Base-by-base conservation (phyloP, 1,140 invertebrate species). In the Pseudoatta argentina region DNA sequence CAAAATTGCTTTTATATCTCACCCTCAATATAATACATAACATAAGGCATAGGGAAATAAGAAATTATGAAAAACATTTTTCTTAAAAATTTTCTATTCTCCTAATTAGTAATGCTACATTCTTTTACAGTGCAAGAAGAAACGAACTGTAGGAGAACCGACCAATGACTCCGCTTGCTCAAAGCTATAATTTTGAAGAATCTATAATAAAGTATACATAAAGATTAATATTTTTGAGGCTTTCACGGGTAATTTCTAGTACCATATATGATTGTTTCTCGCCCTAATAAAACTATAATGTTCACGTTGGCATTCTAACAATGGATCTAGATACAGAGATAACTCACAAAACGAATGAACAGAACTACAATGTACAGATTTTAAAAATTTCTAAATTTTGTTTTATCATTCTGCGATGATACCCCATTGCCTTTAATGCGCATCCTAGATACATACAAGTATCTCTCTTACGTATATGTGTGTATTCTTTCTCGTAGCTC, bases 1-100 rank as follows among this genome's bases (percentile, higher is more conserved):
- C 87, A 72, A 89, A 89, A 89, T 89, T 88, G 72, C 86, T 88
- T 88, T 78, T 88, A 83, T 83, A 83, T 83, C 69, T 73, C 79
- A n/a, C 53, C 34, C 24, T 73, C 67, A 12, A 21, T 21, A 14
- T 73, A 73, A 59, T 34, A 59, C 51, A 72, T 44, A 61, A n/a
- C 39, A 48, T n/a, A 53, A 21, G 21, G 44, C 27, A 21, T 21
- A 18, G 5, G 14, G 3, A 53, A 27, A 18, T 30, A 55, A 53
- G 10, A 53, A 53, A 30, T 73, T 63, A 18, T 24, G 6, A 30
- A 12, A 34, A 57, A 64, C 0, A 7, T 53, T 51, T 78, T n/a
- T 21, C 4, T 44, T 5, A 57, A 34, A 51, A 16, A 51, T 55
- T 24, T 75, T 48, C 16, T 27, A 30, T n/a, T 34, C 3, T 39